Conservation (phyloP, 2,797 vertebrate genomes). For the Picus viridis region DNA sequence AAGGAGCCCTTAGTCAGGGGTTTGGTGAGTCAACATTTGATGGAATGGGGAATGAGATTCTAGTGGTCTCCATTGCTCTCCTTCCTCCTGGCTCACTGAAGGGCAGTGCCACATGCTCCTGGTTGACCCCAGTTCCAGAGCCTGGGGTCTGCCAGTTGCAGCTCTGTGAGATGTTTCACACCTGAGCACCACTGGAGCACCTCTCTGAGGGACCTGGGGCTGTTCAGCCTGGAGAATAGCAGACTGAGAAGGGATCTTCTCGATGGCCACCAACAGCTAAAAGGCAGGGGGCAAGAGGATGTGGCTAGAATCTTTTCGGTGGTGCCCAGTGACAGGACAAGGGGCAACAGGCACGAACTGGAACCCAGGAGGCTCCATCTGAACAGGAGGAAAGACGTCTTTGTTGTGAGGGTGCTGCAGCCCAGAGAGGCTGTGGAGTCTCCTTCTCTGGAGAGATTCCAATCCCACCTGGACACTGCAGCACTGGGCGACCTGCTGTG, state of each 20-base stretch:
- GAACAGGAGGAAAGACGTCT: neutral
- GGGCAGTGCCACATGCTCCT: fast-evolving
- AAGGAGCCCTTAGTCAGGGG: neutral
- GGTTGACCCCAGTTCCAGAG: fast-evolving
- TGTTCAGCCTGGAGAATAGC: too few species aligned
- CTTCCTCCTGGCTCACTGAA: fast-evolving
- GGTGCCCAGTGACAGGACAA: neutral
- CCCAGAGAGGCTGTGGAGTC: neutral
- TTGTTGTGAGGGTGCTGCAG: neutral
- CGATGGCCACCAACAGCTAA: too few species aligned
- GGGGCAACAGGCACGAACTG: neutral
- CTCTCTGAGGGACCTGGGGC: neutral
- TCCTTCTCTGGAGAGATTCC: neutral
- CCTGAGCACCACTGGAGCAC: neutral
- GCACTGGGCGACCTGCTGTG: neutral
- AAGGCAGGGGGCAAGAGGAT: too few species aligned
- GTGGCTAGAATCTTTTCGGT: neutral
- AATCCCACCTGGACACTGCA: too few species aligned
- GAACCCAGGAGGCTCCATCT: neutral
- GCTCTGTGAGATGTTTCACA: fast-evolving
- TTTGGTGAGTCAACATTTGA: fast-evolving
- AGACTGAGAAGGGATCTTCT: too few species aligned
- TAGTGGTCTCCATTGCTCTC: neutral
- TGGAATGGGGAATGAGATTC: neutral
- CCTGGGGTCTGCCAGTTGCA: fast-evolving